Evolutionary conservation across 2,113 vertebrate genomes (phyloP).

Genomic region (Anarhynchus alexandrinus): DNA sequence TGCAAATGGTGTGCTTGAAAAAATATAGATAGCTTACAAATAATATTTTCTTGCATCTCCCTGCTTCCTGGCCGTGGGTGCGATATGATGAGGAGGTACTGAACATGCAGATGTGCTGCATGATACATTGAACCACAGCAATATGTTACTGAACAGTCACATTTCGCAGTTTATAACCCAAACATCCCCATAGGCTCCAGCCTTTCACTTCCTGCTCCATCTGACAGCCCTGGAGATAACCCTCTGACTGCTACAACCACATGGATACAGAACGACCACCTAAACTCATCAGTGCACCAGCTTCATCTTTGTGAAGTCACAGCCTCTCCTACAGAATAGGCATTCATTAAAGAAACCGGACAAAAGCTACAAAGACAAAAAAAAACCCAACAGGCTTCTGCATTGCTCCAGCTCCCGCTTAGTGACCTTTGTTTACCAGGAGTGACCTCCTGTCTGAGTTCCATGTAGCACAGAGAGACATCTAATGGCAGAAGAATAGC

Average conservation of each 20-base stretch:
- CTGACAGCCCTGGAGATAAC: background rate
- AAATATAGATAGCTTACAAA: background rate
- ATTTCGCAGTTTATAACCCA: background rate
- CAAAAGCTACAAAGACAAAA: background rate
- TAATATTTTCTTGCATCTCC: background rate
- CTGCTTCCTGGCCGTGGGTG: background rate
- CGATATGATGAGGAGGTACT: background rate
- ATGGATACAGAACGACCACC: too few species aligned
- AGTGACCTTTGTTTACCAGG: background rate
- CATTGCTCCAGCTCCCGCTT: background rate
- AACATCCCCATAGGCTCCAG: background rate
- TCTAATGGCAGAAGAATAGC: constrained; percentile 30
- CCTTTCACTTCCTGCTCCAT: background rate
- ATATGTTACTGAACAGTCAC: background rate
- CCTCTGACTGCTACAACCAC: fast-evolving
- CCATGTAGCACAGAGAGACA: background rate
- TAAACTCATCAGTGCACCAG: background rate
- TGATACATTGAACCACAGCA: background rate
- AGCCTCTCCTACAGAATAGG: background rate
- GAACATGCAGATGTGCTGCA: background rate
- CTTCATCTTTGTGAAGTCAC: background rate
- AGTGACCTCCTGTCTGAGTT: background rate
- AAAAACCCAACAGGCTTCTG: too few species aligned
- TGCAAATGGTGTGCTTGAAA: background rate
- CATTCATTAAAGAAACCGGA: background rate